phyloP scores from a whole-genome alignment of 1,140 invertebrate genomes.

The Drosophila pseudoananassae region DNA sequence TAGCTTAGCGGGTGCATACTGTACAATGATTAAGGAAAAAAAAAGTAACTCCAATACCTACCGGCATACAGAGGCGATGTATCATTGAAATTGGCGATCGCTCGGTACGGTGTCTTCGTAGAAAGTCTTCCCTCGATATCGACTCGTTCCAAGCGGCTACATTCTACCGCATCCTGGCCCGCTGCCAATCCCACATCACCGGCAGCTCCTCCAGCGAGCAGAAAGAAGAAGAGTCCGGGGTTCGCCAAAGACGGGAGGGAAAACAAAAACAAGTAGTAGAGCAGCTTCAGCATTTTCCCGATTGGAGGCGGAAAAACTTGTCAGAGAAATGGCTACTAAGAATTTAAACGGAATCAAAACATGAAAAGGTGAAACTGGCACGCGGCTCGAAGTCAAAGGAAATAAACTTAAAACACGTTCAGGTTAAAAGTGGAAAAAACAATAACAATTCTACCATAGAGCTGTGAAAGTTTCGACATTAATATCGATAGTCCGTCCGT shows the following conservation, averaged over 20 bases:
- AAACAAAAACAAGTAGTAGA: constrained; percentile 23
- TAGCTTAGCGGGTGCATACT: not conserved
- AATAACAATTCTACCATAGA: not conserved
- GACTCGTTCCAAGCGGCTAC: constrained; percentile 38
- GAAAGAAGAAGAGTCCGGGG: constrained; percentile 13
- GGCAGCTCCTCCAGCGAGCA: not conserved
- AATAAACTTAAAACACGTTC: not conserved
- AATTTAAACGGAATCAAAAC: constrained; percentile 39
- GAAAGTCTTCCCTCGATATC: constrained; percentile 84
- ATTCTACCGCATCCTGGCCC: constrained; percentile 30
- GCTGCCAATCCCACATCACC: constrained; percentile 1
- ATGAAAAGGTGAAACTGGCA: constrained; percentile 29
- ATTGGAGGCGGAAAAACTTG: constrained; percentile 41
- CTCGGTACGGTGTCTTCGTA: constrained; percentile 87
- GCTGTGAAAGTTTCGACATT: not conserved
- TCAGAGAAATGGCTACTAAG: constrained; percentile 18
- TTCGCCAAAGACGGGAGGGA: not conserved
- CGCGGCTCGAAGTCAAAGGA: not conserved
- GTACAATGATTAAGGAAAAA: not conserved
- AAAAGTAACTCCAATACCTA: constrained; percentile 63
- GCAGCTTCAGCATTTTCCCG: constrained; percentile 52
- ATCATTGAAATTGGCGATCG: constrained; percentile 86
- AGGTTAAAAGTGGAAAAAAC: not conserved
- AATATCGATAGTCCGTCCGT: not conserved
- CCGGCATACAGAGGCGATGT: constrained; percentile 85